Base-by-base conservation (phyloP, 23 tunicate genomes). In the Oikopleura dioica region DNA sequence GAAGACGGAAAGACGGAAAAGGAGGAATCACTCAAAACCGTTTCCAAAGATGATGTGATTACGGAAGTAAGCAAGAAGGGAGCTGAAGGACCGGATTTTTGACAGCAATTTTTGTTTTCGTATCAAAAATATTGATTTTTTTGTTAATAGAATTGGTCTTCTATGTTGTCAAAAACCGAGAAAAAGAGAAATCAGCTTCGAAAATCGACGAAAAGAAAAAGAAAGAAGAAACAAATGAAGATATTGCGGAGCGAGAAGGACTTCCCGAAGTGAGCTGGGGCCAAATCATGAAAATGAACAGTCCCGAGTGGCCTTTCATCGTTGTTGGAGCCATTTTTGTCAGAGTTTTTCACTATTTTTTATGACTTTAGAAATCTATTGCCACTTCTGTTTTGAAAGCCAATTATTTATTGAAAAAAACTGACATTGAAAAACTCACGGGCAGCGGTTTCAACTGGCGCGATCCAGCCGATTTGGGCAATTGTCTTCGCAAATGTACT, bases 401-500 rank as follows among this genome's bases (percentile, higher is more conserved):
- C 59, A 50, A 50, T 21, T 50, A 16, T 50, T 50, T 50, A 50
- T 16, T 16, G 23, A 50, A 21, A 50, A 23, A 16, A 50, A 50
- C 21, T 50, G 23, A 21, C 23, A 16, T 50, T 50, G 21, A 50
- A 23, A 50, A 50, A 23, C 23, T 16, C 23, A 21, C 23, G 23
- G 23, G 59, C 23, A 21, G 26, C 58, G 24, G 2, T 75, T 23
- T 23, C 59, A 23, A 35, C 99, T 36, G 99, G 99, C 0, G 55
- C 84, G 24, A 76, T 79, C n/a, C 95, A 94, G 36, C 94, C 99
- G 23, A 67, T 94, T 9, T 86, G 81, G 36, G 95, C 99, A 4
- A 69, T 94, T 37, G 36, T 94, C 12, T 86, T 94, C 59, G 84
- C 99, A n/a, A 88, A 81, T 24, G 86, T 94, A 28, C 81, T 94